Percentiles rank a stretch among this genome's conserved stretches.
phyloP scores from a whole-genome alignment of 2,113 vertebrate genomes.

The Bos javanicus region DNA sequence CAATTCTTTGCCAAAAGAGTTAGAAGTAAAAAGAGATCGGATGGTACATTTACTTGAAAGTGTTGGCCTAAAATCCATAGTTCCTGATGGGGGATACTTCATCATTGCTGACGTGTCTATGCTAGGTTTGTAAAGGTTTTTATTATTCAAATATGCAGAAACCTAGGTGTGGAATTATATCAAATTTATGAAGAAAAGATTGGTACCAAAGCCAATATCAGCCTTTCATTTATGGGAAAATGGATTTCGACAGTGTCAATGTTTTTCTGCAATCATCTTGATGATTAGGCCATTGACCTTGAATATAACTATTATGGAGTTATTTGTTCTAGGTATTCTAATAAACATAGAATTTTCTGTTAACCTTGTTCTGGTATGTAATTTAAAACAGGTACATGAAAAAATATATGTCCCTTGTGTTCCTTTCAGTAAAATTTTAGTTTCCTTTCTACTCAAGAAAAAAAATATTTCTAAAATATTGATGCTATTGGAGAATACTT shows the following conservation, averaged over 20 bases:
- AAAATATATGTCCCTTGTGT: not conserved
- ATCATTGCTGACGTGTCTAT: conserved; percentile 91
- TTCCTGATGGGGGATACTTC: conserved; percentile 97
- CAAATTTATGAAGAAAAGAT: not conserved
- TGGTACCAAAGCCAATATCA: not conserved
- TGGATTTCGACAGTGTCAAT: not conserved
- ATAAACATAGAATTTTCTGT: conserved; percentile 11
- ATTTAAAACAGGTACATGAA: not conserved
- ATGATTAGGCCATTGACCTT: not conserved
- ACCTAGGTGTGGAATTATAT: not conserved
- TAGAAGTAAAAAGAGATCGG: conserved; percentile 91
- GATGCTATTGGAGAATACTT: not conserved
- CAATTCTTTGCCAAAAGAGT: conserved; percentile 87
- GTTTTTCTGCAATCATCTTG: not conserved
- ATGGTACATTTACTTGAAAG: conserved; percentile 86
- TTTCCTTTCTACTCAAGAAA: not conserved
- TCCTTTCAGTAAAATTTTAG: not conserved
- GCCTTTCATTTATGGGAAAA: not conserved
- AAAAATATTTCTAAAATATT: not conserved
- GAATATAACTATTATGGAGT: not conserved
- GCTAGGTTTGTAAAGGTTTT: conserved; percentile 83
- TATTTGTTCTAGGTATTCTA: not conserved
- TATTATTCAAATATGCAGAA: not conserved
- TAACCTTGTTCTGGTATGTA: not conserved
- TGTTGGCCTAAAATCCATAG: conserved; percentile 88